Evolutionary conservation across 2,888 invertebrate genomes (phyloP).

Genomic region (Parascotia fuliginaria): DNA sequence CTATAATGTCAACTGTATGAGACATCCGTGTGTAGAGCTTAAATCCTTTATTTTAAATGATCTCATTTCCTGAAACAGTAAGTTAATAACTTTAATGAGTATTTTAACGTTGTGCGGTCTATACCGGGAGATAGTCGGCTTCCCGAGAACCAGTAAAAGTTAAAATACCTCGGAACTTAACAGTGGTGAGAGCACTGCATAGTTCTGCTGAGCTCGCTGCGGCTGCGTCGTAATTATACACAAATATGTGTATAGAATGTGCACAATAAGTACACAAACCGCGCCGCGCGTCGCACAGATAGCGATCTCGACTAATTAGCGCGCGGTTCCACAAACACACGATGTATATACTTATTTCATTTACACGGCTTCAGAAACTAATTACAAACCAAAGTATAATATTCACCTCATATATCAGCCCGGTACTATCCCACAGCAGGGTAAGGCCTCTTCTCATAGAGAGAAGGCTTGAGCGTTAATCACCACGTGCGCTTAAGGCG

Average conservation of each 20-base stretch:
- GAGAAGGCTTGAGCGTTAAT: no score
- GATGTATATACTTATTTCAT: background rate
- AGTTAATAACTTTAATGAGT: no score
- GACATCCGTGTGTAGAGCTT: background rate
- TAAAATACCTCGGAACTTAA: slow-evolving; percentile 8
- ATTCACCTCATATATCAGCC: no score
- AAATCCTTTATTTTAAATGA: background rate
- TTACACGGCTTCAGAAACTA: background rate
- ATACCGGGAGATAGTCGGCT: no score
- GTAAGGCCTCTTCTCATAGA: no score
- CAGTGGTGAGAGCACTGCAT: slow-evolving; percentile 1
- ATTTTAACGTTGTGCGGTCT: slow-evolving; percentile 10
- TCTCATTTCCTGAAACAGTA: no score
- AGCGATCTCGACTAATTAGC: slow-evolving; percentile 20
- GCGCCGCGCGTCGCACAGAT: slow-evolving; percentile 1
- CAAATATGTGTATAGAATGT: slow-evolving; percentile 26
- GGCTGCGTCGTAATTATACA: slow-evolving; percentile 31
- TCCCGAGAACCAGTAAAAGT: slow-evolving; percentile 13
- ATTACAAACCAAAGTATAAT: no score
- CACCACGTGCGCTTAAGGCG: no score
- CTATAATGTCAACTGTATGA: background rate
- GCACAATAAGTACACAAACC: slow-evolving; percentile 5
- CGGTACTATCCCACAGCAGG: no score
- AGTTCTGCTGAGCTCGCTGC: slow-evolving; percentile 5
- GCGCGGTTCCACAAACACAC: background rate